Evolutionary conservation across 2,113 vertebrate species (phyloP).

Genomic region (Apistogramma diplotaenia): DNA sequence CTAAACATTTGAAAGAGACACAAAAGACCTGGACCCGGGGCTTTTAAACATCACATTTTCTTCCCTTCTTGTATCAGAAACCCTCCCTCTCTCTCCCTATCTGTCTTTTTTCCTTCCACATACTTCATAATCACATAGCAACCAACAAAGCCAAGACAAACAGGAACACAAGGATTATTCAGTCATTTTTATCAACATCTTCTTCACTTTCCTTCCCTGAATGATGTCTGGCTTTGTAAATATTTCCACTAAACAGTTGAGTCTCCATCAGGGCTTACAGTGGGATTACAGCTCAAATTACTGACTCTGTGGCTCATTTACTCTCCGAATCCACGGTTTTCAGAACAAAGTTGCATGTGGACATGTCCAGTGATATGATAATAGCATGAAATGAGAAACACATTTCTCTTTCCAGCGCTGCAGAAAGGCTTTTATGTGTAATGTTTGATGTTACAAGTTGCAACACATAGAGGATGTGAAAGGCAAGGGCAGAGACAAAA

Average conservation of each 20-base stretch:
- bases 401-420: constrained; percentile 57
- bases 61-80: neutral
- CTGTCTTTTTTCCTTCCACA: neutral
- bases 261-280: constrained; percentile 53
- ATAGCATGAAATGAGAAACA: constrained; percentile 75
- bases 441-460: constrained; percentile 60
- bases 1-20: neutral
- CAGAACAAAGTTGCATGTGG: constrained; percentile 70
- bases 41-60: neutral
- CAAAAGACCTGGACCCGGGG: too few species aligned
- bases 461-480: constrained; percentile 34
- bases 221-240: constrained; percentile 69
- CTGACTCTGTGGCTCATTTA: constrained; percentile 74
- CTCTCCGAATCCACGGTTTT: constrained; percentile 61
- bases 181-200: constrained; percentile 65
- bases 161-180: constrained; percentile 64
- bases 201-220: constrained; percentile 42
- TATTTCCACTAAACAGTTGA: constrained; percentile 69
- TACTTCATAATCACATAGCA: constrained; percentile 37
- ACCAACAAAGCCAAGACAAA: constrained; percentile 63
- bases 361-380: constrained; percentile 73
- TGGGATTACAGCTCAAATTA: constrained; percentile 74
- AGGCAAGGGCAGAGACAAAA: constrained; percentile 9
- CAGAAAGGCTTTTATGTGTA: constrained; percentile 55
- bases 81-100: neutral